Percentiles rank a stretch among this genome's conserved stretches.
Conservation (phyloP, 2,113 vertebrate species). For the Enhydra lutris region DNA sequence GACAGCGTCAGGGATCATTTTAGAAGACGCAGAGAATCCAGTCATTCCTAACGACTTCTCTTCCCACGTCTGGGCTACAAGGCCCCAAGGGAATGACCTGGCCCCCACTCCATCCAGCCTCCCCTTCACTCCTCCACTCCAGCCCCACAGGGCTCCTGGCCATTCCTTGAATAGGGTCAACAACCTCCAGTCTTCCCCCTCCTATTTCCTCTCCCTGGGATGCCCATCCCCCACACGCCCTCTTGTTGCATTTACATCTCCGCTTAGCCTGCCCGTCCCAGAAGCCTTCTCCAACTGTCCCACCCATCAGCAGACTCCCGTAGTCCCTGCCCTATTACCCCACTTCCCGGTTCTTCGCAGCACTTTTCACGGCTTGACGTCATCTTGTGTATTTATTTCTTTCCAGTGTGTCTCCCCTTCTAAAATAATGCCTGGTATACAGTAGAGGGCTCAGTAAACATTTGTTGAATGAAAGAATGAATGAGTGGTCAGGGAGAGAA, state of each 20-base stretch:
- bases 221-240: not conserved
- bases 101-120: not conserved
- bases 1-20: not conserved
- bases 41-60: not conserved
- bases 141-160: not conserved
- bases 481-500: not conserved
- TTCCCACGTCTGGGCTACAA: not conserved
- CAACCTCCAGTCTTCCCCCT: not conserved
- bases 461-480: not conserved
- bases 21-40: not conserved
- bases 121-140: not conserved
- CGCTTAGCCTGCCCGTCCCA: not conserved
- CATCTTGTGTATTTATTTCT: not conserved
- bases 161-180: not conserved
- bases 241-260: not conserved
- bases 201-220: not conserved
- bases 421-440: not conserved
- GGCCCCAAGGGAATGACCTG: not conserved
- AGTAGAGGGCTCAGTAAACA: not conserved
- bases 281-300: not conserved
- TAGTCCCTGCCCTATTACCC: not conserved
- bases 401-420: not conserved
- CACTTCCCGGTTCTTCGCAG: not conserved
- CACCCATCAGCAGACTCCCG: not conserved
- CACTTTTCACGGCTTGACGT: not conserved